These are phyloP conservation scores for Camponotus pennsylvanicus DNA, from an alignment of 1,140 invertebrate genomes.

Conservation along the genomic window DNA sequence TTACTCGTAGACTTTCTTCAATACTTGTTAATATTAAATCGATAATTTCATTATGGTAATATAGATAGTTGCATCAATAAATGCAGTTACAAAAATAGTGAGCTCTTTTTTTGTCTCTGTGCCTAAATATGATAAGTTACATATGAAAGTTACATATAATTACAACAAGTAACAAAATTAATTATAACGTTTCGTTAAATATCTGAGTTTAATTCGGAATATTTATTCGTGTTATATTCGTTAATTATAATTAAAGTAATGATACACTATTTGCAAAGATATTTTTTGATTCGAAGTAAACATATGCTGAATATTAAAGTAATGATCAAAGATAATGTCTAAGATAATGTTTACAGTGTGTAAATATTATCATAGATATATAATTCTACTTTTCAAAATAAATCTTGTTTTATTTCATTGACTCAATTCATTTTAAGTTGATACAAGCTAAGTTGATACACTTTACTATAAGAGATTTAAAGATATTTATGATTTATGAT, in stretches of 20 bases:
- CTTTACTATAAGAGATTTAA: conserved; percentile 20
- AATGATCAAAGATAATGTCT: too few relatives aligned
- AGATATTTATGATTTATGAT: neutral
- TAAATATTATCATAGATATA: conserved; percentile 2
- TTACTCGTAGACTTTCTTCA: neutral
- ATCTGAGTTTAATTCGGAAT: conserved; percentile 1
- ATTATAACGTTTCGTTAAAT: conserved; percentile 3
- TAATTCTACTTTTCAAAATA: neutral
- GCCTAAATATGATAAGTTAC: neutral
- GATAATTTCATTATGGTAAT: too few relatives aligned
- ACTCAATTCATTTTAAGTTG: neutral
- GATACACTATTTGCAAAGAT: neutral
- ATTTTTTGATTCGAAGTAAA: neutral
- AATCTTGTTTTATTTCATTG: neutral
- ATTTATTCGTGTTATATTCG: too few relatives aligned
- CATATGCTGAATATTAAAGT: neutral
- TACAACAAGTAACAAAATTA: conserved; percentile 2
- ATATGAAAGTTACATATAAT: neutral
- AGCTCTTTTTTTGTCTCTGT: neutral
- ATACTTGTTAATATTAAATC: neutral
- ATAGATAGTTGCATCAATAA: conserved; percentile 32
- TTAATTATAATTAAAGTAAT: neutral
- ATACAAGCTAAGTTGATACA: too few relatives aligned
- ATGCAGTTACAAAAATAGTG: conserved; percentile 32
- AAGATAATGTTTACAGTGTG: conserved; percentile 14